Conservation (phyloP, 2,113 vertebrate genomes). For the Lipotes vexillifer region DNA sequence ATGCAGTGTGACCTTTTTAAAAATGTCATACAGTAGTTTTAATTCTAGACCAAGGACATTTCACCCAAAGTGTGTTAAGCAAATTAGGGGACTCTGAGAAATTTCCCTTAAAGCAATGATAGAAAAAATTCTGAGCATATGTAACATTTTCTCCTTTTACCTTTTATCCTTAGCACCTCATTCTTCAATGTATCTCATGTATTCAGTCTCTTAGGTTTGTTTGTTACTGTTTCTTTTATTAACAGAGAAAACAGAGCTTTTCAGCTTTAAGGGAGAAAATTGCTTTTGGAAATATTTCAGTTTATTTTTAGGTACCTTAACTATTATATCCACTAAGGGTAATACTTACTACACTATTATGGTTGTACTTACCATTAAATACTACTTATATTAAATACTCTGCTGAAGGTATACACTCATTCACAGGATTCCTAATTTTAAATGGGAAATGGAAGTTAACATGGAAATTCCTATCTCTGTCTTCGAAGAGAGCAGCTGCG, state of each 20-base stretch:
- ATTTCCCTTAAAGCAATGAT: neutral
- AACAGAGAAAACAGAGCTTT: neutral
- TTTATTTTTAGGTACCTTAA: slow-evolving; percentile 17
- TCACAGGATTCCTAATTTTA: neutral
- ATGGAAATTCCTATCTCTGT: slow-evolving; percentile 35
- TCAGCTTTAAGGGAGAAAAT: slow-evolving; percentile 17
- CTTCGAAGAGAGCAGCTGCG: neutral
- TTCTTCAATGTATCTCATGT: neutral
- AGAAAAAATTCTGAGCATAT: neutral
- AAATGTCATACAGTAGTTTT: neutral
- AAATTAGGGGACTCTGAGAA: neutral
- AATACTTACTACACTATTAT: neutral
- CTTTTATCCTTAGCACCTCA: neutral
- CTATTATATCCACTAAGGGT: neutral
- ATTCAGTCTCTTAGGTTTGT: neutral
- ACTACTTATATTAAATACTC: neutral
- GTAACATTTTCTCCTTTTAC: neutral
- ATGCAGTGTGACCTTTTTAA: neutral
- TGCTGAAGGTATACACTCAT: neutral
- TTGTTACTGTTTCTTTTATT: slow-evolving; percentile 12
- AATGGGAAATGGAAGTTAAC: slow-evolving; percentile 4
- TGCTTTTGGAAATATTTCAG: neutral
- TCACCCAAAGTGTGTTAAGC: neutral
- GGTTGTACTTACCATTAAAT: neutral
- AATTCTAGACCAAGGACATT: neutral